Evolutionary conservation across 1,140 invertebrate genomes (phyloP), one percentile per base, ranked within the genome.

Genomic region (Ceratina japonica): DNA sequence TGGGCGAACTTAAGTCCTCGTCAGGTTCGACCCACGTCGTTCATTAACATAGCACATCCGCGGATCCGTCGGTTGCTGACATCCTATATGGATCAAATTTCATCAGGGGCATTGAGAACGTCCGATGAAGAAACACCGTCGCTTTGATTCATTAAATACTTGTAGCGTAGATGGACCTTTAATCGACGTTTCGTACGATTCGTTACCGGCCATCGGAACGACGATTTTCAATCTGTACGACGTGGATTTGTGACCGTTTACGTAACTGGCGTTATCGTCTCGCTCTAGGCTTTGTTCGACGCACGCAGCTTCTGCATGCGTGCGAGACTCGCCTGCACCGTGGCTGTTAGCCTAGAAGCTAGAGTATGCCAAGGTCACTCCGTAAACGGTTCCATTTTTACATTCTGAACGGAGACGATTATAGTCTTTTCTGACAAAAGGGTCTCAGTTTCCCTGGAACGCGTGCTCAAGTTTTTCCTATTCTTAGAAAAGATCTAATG

Each of bases 351-450:
- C 49, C 65, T 77, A 83, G 74, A 80, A 75, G 71, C 62, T 54
- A 59, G 69, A 83, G 80, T 86, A 37, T 85, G 85, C 81, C 85
- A 86, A 86, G 85, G 85, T 86, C 80, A 73, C 24, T 63, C 51
- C 20, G 52, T 74, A 71, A 54, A 37, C 56, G 71, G 70, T 66
- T 56, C 7, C 24, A 77, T 75, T 82, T 83, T 83, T 69, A 74
- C 52, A 16, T 59, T 51, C 65, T 51, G n/a, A 71, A 52, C 7
- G 56, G 20, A n/a, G 10, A 68, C 31, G 37, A 61, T 22, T 18
- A 44, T 13, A 13, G 12, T 37, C 51, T 52, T 12, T 71, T 13
- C 20, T 20, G 37, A 70, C 75, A 76, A 76, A 76, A 27, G 56
- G 27, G 16, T 15, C 65, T 61, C 65, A 62, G 37, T 76, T 31